Base-by-base conservation (phyloP, 2,113 vertebrate genomes). In the Thinocorus orbignyianus region DNA sequence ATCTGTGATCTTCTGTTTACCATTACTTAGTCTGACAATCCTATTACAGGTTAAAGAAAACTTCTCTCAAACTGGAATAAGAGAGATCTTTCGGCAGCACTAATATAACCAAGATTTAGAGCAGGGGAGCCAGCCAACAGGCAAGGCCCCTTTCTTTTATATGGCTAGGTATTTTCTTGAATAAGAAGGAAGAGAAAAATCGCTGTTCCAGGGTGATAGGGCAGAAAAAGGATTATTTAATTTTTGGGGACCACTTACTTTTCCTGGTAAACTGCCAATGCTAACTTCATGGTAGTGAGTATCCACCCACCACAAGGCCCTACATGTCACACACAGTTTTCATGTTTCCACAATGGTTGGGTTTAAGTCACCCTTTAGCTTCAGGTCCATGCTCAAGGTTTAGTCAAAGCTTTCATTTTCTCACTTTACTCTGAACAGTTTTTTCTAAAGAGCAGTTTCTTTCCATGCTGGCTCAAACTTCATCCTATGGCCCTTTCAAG, bases 191-290 rank as follows among this genome's bases (percentile, higher is more conserved):
- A 62, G 30, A 73, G 23, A 70, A 54, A 64, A 66, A 28, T 65
- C 11, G n/a, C 23, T 2, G 0, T 2, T 88, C 7, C 5, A 6
- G 4, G 28, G 4, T 79, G 31, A 30, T 39, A 15, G 5, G 71
- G 48, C 37, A 52, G 33, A 33, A 89, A 65, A 70, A 7, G 6
- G 14, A 52, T 7, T 37, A 76, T 58, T 65, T 83, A 12, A 22
- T 84, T 24, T 25, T 10, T 48, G 24, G 26, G 5, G 11, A 13
- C 5, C 5, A 3, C 66, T 73, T 74, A n/a, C 4, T 4, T 54
- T 83, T 80, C 30, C 35, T 3, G 1, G 33, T 65, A 35, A 17
- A 2, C 13, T 62, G 33, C 28, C 23, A 37, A 10, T 0, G 3
- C 16, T 66, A 57, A 65, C 8, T 33, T 76, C 7, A 12, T 15